phyloP scores from a whole-genome alignment of 2,888 invertebrate genomes.

The Agrotis puta region DNA sequence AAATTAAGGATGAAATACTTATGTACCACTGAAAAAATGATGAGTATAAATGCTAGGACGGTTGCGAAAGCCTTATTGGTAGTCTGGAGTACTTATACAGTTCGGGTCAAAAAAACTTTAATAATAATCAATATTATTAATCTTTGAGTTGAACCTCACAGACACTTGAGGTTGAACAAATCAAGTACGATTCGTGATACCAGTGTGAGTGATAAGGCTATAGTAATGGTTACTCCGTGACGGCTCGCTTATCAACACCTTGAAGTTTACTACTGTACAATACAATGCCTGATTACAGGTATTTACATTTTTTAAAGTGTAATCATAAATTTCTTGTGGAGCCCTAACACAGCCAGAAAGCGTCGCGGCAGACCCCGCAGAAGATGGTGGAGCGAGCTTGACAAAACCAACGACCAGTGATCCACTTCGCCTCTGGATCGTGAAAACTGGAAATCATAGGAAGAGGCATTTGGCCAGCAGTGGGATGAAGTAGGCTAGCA shows the following conservation, averaged over 20 bases:
- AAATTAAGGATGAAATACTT: not conserved
- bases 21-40: not conserved
- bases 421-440: too few species aligned
- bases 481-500: too few species aligned
- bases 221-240: conserved; percentile 65
- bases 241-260: conserved; percentile 65
- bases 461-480: too few species aligned
- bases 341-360: too few species aligned
- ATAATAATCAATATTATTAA: too few species aligned
- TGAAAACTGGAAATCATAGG: too few species aligned
- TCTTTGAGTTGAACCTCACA: conserved; percentile 29
- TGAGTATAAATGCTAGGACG: not conserved
- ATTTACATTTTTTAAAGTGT: conserved; percentile 1
- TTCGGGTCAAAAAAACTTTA: too few species aligned
- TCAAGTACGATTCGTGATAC: conserved; percentile 58
- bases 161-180: conserved; percentile 55
- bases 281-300: conserved; percentile 42
- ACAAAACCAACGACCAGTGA: too few species aligned
- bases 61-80: too few species aligned
- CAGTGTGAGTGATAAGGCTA: conserved; percentile 51
- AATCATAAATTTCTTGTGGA: not conserved
- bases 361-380: too few species aligned
- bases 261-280: conserved; percentile 59
- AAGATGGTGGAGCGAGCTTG: too few species aligned
- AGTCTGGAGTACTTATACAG: too few species aligned